Percentiles rank a stretch among this genome's conserved stretches.
phyloP scores from a whole-genome alignment of 2,113 vertebrate species.

The Varanus salvator region DNA sequence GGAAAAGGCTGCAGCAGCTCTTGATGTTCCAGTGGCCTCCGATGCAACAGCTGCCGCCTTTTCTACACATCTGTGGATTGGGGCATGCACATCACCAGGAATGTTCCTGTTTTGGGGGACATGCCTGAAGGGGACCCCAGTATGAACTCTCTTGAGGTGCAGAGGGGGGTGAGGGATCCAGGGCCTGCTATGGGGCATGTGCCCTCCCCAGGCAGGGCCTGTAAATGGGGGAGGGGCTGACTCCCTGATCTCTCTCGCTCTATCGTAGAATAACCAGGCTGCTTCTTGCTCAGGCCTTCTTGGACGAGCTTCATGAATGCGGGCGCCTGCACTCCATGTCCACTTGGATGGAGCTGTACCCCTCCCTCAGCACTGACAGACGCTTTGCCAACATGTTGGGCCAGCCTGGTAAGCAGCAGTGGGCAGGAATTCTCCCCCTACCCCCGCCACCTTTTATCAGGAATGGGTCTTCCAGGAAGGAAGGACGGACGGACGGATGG shows the following conservation, averaged over 20 bases:
- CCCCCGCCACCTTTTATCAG: neutral
- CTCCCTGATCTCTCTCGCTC: conserved; percentile 47
- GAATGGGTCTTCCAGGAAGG: neutral
- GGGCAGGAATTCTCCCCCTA: neutral
- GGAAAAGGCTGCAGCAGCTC: neutral
- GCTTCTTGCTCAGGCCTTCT: conserved; percentile 74
- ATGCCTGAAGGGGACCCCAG: neutral
- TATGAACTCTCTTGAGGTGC: neutral
- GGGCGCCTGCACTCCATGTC: conserved; percentile 82
- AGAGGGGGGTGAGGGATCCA: neutral
- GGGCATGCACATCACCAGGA: neutral
- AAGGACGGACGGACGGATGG: neutral
- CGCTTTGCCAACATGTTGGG: conserved; percentile 82
- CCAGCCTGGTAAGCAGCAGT: conserved; percentile 79
- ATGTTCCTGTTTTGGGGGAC: neutral
- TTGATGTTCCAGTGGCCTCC: neutral
- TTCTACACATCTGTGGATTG: neutral
- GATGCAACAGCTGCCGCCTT: neutral
- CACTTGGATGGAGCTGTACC: conserved; percentile 82
- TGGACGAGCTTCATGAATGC: conserved; percentile 80
- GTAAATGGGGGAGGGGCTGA: conserved; percentile 36
- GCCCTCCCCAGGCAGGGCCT: neutral
- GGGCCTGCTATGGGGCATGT: neutral
- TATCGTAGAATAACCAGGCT: conserved; percentile 52
- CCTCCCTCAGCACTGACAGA: conserved; percentile 77